phyloP scores from a whole-genome alignment of 2,888 invertebrate genomes.

The Leptinotarsa haldemani region DNA sequence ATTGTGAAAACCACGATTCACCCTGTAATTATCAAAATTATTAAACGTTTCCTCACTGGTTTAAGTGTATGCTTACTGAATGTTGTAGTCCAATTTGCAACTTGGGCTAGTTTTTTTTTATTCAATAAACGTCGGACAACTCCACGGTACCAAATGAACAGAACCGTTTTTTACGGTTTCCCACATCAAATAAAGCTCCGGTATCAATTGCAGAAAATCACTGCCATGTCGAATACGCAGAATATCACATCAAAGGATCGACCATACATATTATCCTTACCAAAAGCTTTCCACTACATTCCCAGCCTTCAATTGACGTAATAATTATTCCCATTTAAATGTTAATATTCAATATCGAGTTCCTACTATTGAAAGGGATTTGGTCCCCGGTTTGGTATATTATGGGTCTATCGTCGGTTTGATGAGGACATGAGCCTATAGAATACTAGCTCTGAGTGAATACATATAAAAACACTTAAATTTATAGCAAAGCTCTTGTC shows the following conservation, averaged over 20 bases:
- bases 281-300: conserved; percentile 11
- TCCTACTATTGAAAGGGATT: conserved; percentile 36
- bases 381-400: conserved; percentile 30
- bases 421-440: conserved; percentile 24
- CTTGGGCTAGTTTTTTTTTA: too few relatives aligned
- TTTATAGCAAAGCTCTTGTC: too few relatives aligned
- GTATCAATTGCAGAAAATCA: not conserved
- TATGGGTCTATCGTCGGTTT: conserved; percentile 21
- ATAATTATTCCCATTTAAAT: conserved; percentile 37
- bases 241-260: conserved; percentile 21
- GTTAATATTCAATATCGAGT: conserved; percentile 38
- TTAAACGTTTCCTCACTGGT: too few relatives aligned
- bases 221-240: not conserved
- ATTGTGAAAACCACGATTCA: too few relatives aligned
- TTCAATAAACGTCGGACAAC: too few relatives aligned
- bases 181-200: not conserved
- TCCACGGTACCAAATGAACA: not conserved
- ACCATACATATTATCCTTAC: conserved; percentile 7
- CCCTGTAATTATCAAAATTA: too few relatives aligned
- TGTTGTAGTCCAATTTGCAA: too few relatives aligned
- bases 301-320: conserved; percentile 20
- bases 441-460: not conserved
- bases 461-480: not conserved
- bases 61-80: too few relatives aligned
- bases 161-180: not conserved